Conservation (phyloP, 2,888 invertebrate genomes). For the Uropetala carovei region DNA sequence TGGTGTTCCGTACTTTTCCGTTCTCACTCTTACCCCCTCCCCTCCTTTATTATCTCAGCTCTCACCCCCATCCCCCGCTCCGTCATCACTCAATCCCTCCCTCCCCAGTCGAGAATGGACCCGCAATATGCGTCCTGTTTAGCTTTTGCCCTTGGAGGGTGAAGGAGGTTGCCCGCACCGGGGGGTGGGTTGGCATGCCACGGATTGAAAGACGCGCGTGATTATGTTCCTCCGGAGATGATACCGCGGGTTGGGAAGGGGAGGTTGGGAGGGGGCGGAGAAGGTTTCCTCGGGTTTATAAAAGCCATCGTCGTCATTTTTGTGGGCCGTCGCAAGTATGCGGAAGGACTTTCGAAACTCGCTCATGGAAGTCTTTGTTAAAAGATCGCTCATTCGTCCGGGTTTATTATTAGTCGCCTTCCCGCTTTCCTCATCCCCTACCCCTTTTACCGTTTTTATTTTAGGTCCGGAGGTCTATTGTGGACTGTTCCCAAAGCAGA, state of each 20-base stretch:
- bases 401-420: background rate
- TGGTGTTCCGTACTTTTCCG: constrained; percentile 58
- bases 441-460: background rate
- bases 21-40: background rate
- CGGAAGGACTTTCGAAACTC: background rate
- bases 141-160: background rate
- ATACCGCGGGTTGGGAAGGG: background rate
- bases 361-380: background rate
- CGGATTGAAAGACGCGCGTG: background rate
- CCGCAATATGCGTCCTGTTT: background rate
- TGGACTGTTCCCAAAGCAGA: background rate
- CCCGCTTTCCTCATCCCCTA: too few relatives aligned
- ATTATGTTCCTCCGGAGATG: background rate
- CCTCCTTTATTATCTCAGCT: background rate
- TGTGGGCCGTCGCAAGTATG: background rate
- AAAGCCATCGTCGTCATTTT: background rate
- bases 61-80: background rate
- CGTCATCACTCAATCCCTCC: too few relatives aligned
- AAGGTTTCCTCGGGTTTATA: background rate
- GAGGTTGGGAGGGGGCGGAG: background rate
- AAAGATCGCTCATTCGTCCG: background rate
- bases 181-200: background rate
- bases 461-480: background rate
- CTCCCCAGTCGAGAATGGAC: background rate
- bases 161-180: background rate